phyloP scores from a whole-genome alignment of 2,113 vertebrate genomes.

The Rafetus swinhoei region DNA sequence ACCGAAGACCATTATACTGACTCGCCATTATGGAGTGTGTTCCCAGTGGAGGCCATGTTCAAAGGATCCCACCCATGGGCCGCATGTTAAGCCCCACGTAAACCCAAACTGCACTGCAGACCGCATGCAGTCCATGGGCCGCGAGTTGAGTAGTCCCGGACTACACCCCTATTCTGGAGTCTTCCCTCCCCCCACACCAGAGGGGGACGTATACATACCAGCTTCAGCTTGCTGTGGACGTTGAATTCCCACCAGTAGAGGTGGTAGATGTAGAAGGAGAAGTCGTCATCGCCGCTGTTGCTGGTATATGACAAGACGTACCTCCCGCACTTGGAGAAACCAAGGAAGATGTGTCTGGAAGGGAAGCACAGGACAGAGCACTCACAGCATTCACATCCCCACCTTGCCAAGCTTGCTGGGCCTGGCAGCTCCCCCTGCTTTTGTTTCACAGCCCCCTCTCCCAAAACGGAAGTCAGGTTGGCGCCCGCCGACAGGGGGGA shows the following conservation, averaged over 20 bases:
- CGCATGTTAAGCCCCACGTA: too few relatives aligned
- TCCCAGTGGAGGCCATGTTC: too few relatives aligned
- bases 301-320: conserved; percentile 95
- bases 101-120: too few relatives aligned
- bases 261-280: conserved; percentile 92
- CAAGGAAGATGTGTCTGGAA: conserved; percentile 92
- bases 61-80: too few relatives aligned
- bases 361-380: neutral
- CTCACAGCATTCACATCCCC: neutral
- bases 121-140: too few relatives aligned
- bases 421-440: neutral
- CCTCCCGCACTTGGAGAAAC: conserved; percentile 94
- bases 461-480: too few relatives aligned
- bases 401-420: neutral
- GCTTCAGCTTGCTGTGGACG: conserved; percentile 91
- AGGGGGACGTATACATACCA: conserved; percentile 76
- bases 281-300: conserved; percentile 89
- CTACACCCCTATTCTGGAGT: neutral
- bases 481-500: too few relatives aligned
- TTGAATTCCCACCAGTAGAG: conserved; percentile 98
- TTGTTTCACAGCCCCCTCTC: neutral
- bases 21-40: too few relatives aligned
- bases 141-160: too few relatives aligned
- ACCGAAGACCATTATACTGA: too few relatives aligned
- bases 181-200: neutral